A percentile compares a stretch with the other conserved stretches of the same genome.
phyloP scores from a whole-genome alignment of 2,888 invertebrate species.

The Sminthurides aquaticus region DNA sequence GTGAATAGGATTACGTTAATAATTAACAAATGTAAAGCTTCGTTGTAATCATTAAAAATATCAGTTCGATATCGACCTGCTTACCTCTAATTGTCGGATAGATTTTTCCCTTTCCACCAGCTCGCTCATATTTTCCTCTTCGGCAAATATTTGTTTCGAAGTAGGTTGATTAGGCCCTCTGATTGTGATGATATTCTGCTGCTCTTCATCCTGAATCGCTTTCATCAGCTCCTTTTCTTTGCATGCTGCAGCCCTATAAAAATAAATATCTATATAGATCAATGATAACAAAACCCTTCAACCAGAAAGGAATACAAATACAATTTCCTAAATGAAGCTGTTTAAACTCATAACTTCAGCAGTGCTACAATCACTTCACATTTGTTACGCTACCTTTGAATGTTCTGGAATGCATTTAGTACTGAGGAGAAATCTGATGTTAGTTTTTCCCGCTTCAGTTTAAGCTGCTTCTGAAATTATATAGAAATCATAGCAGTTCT shows the following conservation, averaged over 20 bases:
- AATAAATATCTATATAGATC: too few species aligned
- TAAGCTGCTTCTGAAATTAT: conserved; percentile 56
- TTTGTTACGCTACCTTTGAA: conserved; percentile 42
- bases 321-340: too few species aligned
- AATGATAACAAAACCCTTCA: too few species aligned
- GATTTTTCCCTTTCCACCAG: conserved; percentile 59
- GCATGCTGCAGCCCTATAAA: conserved; percentile 65
- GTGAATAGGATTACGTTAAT: not conserved
- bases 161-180: conserved; percentile 12
- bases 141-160: conserved; percentile 19
- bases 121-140: conserved; percentile 20
- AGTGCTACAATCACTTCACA: too few species aligned
- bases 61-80: conserved; percentile 8
- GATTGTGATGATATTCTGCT: conserved; percentile 7
- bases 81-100: conserved; percentile 81
- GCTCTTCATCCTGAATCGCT: conserved; percentile 24
- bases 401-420: conserved; percentile 74
- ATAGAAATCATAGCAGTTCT: conserved; percentile 4
- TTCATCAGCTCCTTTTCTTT: conserved; percentile 85
- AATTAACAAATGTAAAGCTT: not conserved
- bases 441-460: conserved; percentile 78
- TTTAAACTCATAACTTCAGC: too few species aligned
- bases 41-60: not conserved
- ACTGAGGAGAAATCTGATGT: conserved; percentile 86
- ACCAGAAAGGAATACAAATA: too few species aligned